These are phyloP conservation scores for Psittacula cyanocephala DNA, from an alignment of 2,113 vertebrate species.

Conservation along the genomic window DNA sequence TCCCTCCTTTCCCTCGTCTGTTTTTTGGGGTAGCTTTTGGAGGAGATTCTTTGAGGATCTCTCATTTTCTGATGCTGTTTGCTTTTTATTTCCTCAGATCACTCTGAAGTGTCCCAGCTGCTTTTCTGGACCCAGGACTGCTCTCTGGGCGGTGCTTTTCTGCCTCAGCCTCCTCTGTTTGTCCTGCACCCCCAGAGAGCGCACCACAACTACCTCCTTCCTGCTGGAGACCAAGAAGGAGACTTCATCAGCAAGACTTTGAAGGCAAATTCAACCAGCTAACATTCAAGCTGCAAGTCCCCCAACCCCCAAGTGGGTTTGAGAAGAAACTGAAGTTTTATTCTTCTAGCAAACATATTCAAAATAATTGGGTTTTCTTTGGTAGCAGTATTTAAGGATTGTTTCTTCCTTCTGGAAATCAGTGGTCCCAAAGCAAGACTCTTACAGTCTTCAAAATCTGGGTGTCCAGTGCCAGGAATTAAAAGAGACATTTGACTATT, in stretches of 20 bases:
- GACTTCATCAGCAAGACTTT: background rate
- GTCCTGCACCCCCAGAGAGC: background rate
- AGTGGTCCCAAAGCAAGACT: background rate
- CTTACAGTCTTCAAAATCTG: background rate
- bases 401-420: background rate
- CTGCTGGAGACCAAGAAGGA: accelerated
- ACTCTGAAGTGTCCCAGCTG: background rate
- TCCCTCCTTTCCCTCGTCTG: background rate
- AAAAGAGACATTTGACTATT: background rate
- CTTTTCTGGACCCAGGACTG: background rate
- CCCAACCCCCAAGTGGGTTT: background rate
- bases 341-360: background rate
- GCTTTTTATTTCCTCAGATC: background rate
- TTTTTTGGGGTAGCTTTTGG: background rate
- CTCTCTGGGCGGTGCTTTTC: background rate
- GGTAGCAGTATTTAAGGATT: background rate
- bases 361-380: background rate
- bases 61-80: background rate
- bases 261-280: background rate
- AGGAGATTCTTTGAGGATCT: background rate
- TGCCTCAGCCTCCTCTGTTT: background rate
- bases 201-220: background rate
- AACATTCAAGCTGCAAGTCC: background rate
- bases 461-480: background rate
- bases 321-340: background rate